A percentile compares a stretch with the other conserved stretches of the same genome.
phyloP scores from a whole-genome alignment of 2,113 vertebrate genomes.

The Anthoscopus minutus region DNA sequence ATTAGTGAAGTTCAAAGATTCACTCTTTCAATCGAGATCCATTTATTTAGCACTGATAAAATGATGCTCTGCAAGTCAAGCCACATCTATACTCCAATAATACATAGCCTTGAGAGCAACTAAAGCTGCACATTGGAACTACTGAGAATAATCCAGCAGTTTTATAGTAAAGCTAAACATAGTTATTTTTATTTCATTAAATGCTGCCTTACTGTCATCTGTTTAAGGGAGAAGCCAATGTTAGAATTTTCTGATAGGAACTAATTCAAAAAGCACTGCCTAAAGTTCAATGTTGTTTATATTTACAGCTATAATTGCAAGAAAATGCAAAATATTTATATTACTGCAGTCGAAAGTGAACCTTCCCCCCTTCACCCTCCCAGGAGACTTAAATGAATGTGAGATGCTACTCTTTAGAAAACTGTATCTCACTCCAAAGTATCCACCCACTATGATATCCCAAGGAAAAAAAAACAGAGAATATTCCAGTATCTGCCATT shows the following conservation, averaged over 20 bases:
- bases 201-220: not conserved
- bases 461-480: not conserved
- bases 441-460: not conserved
- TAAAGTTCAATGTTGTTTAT: not conserved
- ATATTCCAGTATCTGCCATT: not conserved
- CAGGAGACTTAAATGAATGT: not conserved
- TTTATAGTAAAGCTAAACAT: not conserved
- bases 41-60: not conserved
- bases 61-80: not conserved
- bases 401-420: not conserved
- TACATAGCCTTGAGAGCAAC: not conserved
- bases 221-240: not conserved
- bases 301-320: not conserved
- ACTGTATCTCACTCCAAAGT: not conserved
- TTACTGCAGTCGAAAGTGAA: not conserved
- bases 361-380: not conserved
- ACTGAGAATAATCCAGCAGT: not conserved
- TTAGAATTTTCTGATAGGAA: not conserved
- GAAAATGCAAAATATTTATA: not conserved
- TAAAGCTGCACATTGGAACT: not conserved
- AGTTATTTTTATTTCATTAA: not conserved
- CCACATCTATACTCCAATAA: not conserved
- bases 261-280: not conserved
- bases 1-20: constrained; percentile 11
- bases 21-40: not conserved